These are phyloP conservation scores for Chromobotia macracanthus DNA, from an alignment of 2,797 vertebrate genomes.

Conservation along the genomic window DNA sequence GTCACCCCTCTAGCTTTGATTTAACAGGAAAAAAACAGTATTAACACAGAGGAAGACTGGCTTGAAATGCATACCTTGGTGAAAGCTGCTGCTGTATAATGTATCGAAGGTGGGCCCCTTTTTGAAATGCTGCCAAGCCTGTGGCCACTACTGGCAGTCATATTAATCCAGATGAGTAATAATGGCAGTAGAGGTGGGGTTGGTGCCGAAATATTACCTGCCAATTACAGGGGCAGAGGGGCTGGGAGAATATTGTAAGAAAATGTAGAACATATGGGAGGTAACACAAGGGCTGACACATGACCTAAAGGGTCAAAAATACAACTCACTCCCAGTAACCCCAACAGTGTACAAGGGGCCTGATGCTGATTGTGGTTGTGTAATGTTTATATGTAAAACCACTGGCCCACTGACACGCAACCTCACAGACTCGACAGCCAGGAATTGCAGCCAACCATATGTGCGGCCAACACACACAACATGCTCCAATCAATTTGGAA, in stretches of 20 bases:
- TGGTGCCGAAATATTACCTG: constrained; percentile 76
- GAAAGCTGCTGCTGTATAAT: constrained; percentile 80
- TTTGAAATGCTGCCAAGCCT: constrained; percentile 71
- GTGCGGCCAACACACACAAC: constrained; percentile 73
- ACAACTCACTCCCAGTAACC: constrained; percentile 71
- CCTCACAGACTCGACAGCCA: constrained; percentile 53
- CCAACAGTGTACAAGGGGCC: constrained; percentile 62
- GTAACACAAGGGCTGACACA: constrained; percentile 70
- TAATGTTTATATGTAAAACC: constrained; percentile 65
- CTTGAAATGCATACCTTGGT: constrained; percentile 83
- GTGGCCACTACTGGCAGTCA: constrained; percentile 62
- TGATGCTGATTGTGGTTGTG: constrained; percentile 71
- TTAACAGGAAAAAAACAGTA: constrained; percentile 47
- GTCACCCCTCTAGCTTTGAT: constrained; percentile 61
- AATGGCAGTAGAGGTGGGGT: constrained; percentile 48
- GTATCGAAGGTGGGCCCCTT: constrained; percentile 73
- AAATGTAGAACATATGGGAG: constrained; percentile 79
- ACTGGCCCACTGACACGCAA: constrained; percentile 25
- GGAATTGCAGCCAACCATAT: constrained; percentile 66
- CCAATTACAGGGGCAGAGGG: constrained; percentile 71
- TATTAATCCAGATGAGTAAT: constrained; percentile 66
- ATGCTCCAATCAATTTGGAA: constrained; percentile 72
- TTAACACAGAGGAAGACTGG: constrained; percentile 66
- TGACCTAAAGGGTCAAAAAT: constrained; percentile 66
- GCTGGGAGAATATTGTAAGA: constrained; percentile 55